Base-by-base conservation (phyloP, 2,797 vertebrate species). In the Anolis apletophallus region DNA sequence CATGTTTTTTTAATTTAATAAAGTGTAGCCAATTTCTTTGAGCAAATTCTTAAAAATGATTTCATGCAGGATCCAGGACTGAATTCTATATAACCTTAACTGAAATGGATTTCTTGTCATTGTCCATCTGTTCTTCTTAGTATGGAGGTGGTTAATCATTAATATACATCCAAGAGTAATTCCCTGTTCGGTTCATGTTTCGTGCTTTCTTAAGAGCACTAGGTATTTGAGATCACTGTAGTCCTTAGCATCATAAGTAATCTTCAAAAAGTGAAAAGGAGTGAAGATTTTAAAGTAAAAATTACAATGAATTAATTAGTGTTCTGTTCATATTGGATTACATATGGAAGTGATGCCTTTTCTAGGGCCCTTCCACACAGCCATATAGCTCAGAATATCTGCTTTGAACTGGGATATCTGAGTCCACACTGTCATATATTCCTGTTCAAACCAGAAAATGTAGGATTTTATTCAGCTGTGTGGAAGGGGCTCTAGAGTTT, bases 301-400 rank as follows among this genome's bases (percentile, higher is more conserved):
- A 84, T 84, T 26, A 23, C 29, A 32, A 67, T 76, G 29, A 69
- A 71, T 77, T 59, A 82, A 77, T 81, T 55, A 78, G 32, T 6
- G 21, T 34, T 21, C 17, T 76, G 34, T 54, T 34, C 64, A 74
- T 75, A 46, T 11, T 55, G n/a, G 16, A 32, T 76, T 69, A 64
- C 61, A 82, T 26, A 76, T 6, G 34, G 19, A 8, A 57, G 32
- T 68, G 19, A 34, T 67, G 73, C 0, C 83, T 88, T 79, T 67
- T 71, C 29, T 74, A 40, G 40, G 40, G 2, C 40, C 40, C 40
- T 40, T 40, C 2, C 40, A 40, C 40, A 40, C 40, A 40, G 40
- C 40, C 40, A 40, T 40, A 40, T 40, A 40, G 40, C 40, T 5
- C 40, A 40, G 40, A 40, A 40, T 40, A 40, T 40, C 40, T 40